These are phyloP conservation scores for Phyllostomus discolor DNA, from an alignment of 2,113 vertebrate species.

Conservation along the genomic window DNA sequence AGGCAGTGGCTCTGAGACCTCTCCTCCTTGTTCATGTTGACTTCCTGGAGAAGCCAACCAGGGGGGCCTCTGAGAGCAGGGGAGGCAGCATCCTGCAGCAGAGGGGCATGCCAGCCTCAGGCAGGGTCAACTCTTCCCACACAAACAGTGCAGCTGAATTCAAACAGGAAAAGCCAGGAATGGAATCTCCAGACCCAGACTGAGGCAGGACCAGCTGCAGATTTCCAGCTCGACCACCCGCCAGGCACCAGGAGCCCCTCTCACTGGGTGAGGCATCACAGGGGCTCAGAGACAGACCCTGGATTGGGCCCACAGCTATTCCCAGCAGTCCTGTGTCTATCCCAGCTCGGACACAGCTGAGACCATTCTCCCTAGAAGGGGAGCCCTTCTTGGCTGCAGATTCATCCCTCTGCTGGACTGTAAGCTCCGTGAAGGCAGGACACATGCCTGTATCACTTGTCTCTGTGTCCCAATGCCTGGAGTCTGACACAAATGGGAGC, in stretches of 20 bases:
- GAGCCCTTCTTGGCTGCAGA: not conserved
- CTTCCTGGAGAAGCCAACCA: not conserved
- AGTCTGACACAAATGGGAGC: not conserved
- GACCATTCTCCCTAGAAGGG: not conserved
- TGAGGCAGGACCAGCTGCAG: not conserved
- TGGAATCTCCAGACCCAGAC: accelerated
- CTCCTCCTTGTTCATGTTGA: not conserved
- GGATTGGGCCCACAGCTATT: not conserved
- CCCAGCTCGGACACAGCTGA: not conserved
- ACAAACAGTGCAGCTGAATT: not conserved
- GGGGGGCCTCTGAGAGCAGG: not conserved
- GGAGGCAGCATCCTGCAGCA: not conserved
- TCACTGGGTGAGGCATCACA: not conserved
- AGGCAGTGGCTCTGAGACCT: not conserved
- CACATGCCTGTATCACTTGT: not conserved
- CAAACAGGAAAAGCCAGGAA: not conserved
- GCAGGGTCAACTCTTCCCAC: not conserved
- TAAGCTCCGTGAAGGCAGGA: not conserved
- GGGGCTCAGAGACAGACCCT: not conserved
- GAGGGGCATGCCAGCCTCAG: accelerated
- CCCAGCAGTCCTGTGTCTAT: not conserved
- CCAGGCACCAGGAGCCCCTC: not conserved
- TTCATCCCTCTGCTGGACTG: not conserved
- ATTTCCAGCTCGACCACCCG: accelerated
- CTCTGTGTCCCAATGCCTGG: not conserved